phyloP scores from a whole-genome alignment of 2,888 invertebrate species.

The Lepidocyrtoides sp. region DNA sequence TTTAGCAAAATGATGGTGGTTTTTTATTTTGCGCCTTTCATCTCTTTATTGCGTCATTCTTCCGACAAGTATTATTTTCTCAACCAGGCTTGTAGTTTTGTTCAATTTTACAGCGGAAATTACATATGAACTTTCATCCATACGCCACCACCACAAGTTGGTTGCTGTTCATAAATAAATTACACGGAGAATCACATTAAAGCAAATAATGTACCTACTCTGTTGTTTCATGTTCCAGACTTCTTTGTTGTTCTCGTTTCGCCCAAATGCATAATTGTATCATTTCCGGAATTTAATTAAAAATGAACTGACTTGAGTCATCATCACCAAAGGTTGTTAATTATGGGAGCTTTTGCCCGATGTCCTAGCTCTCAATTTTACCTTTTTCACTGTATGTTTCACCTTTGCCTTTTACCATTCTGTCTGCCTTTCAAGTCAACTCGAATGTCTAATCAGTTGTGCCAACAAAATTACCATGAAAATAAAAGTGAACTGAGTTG shows the following conservation, averaged over 20 bases:
- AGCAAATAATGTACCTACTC: neutral
- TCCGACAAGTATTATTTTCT: neutral
- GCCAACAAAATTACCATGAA: neutral
- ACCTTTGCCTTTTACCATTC: neutral
- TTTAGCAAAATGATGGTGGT: no score
- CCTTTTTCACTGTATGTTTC: neutral
- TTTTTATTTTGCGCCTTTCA: no score
- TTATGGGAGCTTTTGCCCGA: neutral
- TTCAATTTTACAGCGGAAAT: conserved; percentile 25
- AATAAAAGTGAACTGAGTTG: neutral
- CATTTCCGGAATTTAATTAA: conserved; percentile 19
- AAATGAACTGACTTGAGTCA: no score
- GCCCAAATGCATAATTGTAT: neutral
- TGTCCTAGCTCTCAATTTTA: neutral
- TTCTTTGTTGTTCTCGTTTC: neutral
- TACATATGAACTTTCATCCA: neutral
- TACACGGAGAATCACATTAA: neutral
- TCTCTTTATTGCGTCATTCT: neutral
- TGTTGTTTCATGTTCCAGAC: neutral
- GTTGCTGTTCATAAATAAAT: neutral
- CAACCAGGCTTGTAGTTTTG: neutral
- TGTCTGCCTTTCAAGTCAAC: neutral
- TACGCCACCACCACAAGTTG: neutral
- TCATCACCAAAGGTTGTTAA: neutral
- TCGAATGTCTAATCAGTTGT: neutral